Evolutionary conservation across 2,797 vertebrate genomes (phyloP).

Genomic region (Triplophysa bombifrons): DNA sequence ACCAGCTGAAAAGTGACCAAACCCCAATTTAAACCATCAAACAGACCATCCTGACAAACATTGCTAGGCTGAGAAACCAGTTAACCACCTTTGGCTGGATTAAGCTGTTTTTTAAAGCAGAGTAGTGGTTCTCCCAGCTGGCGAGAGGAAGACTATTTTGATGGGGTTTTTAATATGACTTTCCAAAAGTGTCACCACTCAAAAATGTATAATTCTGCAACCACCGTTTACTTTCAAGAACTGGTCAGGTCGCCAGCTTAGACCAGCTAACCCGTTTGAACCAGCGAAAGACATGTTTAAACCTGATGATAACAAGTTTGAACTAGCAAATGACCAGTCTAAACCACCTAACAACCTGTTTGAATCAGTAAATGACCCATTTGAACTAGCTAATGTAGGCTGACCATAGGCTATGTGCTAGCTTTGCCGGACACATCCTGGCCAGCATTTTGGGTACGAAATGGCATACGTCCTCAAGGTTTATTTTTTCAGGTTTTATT

Average conservation of each 20-base stretch:
- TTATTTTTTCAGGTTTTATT: no score
- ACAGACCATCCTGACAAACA: background rate
- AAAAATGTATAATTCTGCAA: slow-evolving; percentile 1
- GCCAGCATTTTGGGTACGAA: no score
- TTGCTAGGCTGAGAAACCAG: background rate
- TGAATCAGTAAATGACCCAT: background rate
- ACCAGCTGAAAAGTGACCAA: background rate
- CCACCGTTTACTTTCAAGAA: background rate
- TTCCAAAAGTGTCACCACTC: background rate
- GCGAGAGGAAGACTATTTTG: background rate
- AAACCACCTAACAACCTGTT: background rate
- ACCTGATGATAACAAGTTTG: background rate
- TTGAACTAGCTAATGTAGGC: background rate
- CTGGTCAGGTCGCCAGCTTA: background rate
- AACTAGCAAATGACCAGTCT: background rate
- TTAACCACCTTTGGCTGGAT: background rate
- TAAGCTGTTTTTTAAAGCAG: background rate
- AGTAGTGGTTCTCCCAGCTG: background rate
- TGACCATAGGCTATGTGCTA: no score
- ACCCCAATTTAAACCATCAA: background rate
- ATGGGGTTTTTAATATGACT: background rate
- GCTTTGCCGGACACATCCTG: no score
- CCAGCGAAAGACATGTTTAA: background rate
- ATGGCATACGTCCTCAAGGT: no score
- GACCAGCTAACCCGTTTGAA: background rate